Conservation (phyloP, 2,888 invertebrate species). For the Lasioglossum lativentre region DNA sequence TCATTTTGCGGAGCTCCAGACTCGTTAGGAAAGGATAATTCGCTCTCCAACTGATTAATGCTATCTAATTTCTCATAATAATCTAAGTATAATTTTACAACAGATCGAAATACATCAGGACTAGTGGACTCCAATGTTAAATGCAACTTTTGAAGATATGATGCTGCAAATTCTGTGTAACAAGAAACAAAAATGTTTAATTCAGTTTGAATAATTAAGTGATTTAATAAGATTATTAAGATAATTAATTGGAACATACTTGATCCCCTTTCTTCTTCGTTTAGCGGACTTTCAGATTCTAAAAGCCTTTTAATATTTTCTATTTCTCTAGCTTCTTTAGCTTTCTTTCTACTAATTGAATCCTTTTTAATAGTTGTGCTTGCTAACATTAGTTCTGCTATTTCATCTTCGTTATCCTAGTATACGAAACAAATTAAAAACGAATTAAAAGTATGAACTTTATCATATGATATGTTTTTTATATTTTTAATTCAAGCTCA, state of each 20-base stretch:
- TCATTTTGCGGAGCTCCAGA: slow-evolving; percentile 40
- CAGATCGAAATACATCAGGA: slow-evolving; percentile 75
- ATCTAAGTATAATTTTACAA: slow-evolving; percentile 77
- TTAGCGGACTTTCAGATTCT: slow-evolving; percentile 85
- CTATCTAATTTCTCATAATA: slow-evolving; percentile 79
- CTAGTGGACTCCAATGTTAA: slow-evolving; percentile 74
- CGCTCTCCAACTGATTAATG: slow-evolving; percentile 67
- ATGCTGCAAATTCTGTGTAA: slow-evolving; percentile 79
- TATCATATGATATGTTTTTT: not conserved
- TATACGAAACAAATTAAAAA: slow-evolving; percentile 13
- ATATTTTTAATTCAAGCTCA: not conserved
- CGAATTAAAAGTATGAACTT: not conserved
- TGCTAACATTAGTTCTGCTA: slow-evolving; percentile 87
- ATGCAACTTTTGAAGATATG: slow-evolving; percentile 80
- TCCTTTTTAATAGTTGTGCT: slow-evolving; percentile 85
- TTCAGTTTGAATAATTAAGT: not conserved
- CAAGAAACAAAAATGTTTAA: slow-evolving; percentile 14
- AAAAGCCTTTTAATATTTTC: slow-evolving; percentile 85
- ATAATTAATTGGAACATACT: slow-evolving; percentile 80
- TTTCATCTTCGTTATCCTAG: slow-evolving; percentile 87
- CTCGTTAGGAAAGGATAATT: slow-evolving; percentile 50
- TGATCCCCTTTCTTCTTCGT: slow-evolving; percentile 85
- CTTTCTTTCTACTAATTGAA: slow-evolving; percentile 84
- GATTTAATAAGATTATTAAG: not conserved
- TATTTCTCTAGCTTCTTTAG: slow-evolving; percentile 85